Evolutionary conservation across 2,113 vertebrate species (phyloP), one percentile per base, ranked within the genome.

Genomic region (Burhinus bistriatus): DNA sequence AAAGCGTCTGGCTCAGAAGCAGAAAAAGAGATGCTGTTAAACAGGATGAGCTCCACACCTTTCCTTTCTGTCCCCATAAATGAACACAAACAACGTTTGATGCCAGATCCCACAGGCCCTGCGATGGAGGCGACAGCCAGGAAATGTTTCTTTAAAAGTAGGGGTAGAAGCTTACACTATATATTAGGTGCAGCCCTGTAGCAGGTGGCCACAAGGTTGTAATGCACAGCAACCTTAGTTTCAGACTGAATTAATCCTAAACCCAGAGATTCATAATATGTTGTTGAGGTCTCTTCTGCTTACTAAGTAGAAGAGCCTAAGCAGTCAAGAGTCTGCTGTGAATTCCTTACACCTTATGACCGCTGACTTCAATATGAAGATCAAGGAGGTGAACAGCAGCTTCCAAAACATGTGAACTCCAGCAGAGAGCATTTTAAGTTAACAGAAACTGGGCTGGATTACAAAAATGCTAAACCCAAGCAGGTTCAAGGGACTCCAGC

Each of bases 1-100:
- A 95, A 95, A 88, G 72, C 45, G 40, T 62, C n/a, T 91, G 84
- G 84, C 71, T 90, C 59, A 62, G 66, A 21, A 91, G 84, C 38
- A 86, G 89, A 77, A 90, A 81, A 34, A 71, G 47, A 84, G 80
- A 95, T 82, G 73, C 54, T 72, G 57, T 42, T 89, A 68, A 80
- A 54, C 77, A 86, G 81, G 52, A 82, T 27, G 15, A 93, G 75
- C 45, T 92, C 55, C 78, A 91, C 71, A 86, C 75, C 89, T 94
- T 93, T 94, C 64, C 75, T 26, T 92, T 87, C 81, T 45, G 9
- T 36, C 51, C 42, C 38, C 15, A 20, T 21, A 93, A 80, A 70
- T 21, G 55, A 91, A 85, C 59, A 87, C 34, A 93, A 93, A 83
- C 25, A 52, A 2, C 5, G 8, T 34, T 22, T 70, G 40, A 73